These are phyloP conservation scores for Drosophila biarmipes DNA, from an alignment of 1,140 invertebrate species.

Conservation along the genomic window DNA sequence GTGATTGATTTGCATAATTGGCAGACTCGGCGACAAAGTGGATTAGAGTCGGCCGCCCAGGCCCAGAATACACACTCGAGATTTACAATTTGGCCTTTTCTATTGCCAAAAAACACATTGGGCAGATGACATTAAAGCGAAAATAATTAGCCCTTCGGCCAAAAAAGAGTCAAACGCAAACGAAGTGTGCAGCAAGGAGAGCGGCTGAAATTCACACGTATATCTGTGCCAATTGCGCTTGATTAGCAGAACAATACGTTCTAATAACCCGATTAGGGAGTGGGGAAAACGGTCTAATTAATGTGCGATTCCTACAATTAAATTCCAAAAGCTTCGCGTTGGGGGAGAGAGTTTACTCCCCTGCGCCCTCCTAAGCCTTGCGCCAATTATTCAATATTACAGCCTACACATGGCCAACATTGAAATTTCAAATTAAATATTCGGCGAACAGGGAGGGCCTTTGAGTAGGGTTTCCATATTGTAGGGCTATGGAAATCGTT, in stretches of 20 bases:
- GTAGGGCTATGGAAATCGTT: constrained; percentile 20
- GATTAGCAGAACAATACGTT: neutral
- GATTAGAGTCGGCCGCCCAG: constrained; percentile 31
- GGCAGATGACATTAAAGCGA: constrained; percentile 22
- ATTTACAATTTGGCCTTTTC: constrained; percentile 12
- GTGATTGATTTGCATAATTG: constrained; percentile 70
- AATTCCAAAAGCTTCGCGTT: too few relatives aligned
- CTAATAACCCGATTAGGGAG: neutral
- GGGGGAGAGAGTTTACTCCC: too few relatives aligned
- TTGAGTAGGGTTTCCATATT: neutral
- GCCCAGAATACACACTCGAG: constrained; percentile 9
- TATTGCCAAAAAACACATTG: constrained; percentile 12
- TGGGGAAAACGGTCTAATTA: neutral
- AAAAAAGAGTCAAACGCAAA: neutral
- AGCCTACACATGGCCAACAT: neutral
- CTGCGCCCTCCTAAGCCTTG: neutral
- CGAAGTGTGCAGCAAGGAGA: constrained; percentile 3
- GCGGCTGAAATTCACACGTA: neutral
- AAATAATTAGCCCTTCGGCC: constrained; percentile 13
- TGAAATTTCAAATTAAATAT: constrained; percentile 1
- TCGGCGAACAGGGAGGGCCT: neutral
- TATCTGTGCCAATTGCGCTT: neutral
- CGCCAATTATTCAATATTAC: neutral
- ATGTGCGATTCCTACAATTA: neutral
- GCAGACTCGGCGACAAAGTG: constrained; percentile 53